These are phyloP conservation scores for Sylvia borin DNA, from an alignment of 2,797 vertebrate genomes.

Conservation along the genomic window DNA sequence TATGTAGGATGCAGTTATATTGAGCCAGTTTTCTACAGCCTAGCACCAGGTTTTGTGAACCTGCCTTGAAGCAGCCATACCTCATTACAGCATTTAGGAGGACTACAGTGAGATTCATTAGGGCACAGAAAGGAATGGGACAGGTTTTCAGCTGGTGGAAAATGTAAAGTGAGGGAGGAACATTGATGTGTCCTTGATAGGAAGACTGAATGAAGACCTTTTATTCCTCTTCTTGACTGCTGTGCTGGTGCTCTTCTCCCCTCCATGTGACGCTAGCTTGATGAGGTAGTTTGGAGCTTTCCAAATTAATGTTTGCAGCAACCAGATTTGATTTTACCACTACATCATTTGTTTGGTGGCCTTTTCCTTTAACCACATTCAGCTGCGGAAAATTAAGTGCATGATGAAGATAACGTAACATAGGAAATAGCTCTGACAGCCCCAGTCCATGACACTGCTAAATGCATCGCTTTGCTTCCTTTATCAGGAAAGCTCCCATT, in stretches of 20 bases:
- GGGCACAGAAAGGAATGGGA: fast-evolving
- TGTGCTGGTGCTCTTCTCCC: not conserved
- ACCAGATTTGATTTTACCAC: conserved; percentile 8
- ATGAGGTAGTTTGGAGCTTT: not conserved
- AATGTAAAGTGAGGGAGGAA: not conserved
- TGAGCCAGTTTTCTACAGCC: not conserved
- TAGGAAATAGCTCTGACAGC: conserved; percentile 83
- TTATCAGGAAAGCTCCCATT: conserved; percentile 48
- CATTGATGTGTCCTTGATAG: not conserved
- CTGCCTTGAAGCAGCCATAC: not conserved
- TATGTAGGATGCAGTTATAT: not conserved
- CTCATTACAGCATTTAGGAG: not conserved
- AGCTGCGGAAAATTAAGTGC: conserved; percentile 82
- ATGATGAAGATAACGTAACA: conserved; percentile 81
- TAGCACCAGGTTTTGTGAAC: not conserved
- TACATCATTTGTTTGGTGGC: not conserved
- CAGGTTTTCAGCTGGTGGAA: not conserved
- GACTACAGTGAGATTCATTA: not conserved
- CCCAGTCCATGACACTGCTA: conserved; percentile 58
- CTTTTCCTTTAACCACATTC: conserved; percentile 61
- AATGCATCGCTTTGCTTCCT: conserved; percentile 22
- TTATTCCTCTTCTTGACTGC: not conserved
- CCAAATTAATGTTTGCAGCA: not conserved
- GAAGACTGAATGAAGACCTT: not conserved
- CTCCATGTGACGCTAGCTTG: fast-evolving